Evolutionary conservation across 2,888 invertebrate genomes (phyloP).

Genomic region (Clunio marinus): DNA sequence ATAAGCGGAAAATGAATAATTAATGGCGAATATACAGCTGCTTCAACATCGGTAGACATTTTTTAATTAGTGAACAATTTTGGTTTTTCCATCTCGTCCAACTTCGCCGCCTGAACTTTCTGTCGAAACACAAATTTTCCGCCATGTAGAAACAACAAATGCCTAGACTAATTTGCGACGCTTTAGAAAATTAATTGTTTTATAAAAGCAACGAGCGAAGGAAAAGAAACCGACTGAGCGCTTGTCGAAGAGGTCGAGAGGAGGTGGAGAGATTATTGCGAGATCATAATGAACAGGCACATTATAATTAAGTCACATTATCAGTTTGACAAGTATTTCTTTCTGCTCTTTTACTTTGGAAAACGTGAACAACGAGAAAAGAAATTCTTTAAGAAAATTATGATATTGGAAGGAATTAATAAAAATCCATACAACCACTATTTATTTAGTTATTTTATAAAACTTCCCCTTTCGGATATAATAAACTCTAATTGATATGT

Average conservation of each 20-base stretch:
- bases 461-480: neutral
- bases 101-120: neutral
- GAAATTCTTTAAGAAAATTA: too few relatives aligned
- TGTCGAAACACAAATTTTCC: neutral
- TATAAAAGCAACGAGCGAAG: too few relatives aligned
- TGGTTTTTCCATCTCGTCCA: neutral
- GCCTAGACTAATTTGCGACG: neutral
- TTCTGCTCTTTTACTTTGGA: too few relatives aligned
- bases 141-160: neutral
- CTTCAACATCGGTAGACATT: slow-evolving; percentile 6
- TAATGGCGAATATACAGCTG: neutral
- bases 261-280: neutral
- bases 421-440: too few relatives aligned
- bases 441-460: too few relatives aligned
- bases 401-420: too few relatives aligned
- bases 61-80: slow-evolving; percentile 13
- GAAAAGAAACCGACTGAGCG: neutral
- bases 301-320: slow-evolving; percentile 22
- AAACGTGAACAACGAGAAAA: too few relatives aligned
- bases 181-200: slow-evolving; percentile 20
- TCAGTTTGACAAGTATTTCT: slow-evolving; percentile 4
- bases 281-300: slow-evolving; percentile 2
- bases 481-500: slow-evolving; percentile 7
- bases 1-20: neutral
- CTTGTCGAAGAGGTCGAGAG: neutral